phyloP scores from a whole-genome alignment of 2,888 invertebrate species.

The Priocnemis perturbator region DNA sequence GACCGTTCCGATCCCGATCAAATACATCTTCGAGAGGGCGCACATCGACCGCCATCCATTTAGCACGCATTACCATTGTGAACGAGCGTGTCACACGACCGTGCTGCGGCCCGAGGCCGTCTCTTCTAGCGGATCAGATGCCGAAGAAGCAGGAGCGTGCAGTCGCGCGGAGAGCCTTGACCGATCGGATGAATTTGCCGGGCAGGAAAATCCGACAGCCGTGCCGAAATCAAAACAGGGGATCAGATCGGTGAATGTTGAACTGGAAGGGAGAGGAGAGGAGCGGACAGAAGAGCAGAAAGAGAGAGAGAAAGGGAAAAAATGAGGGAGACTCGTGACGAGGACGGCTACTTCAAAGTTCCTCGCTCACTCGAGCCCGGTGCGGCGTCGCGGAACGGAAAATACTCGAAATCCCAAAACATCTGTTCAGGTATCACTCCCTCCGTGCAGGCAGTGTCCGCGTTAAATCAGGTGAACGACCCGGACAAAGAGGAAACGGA shows the following conservation, averaged over 20 bases:
- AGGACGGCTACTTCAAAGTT: slow-evolving; percentile 65
- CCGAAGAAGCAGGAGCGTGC: not conserved
- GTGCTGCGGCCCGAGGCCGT: not conserved
- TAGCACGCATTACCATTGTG: no score
- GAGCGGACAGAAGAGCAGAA: slow-evolving; percentile 14
- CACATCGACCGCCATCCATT: no score
- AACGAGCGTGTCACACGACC: not conserved
- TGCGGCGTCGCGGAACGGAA: slow-evolving; percentile 64
- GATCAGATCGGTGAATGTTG: no score
- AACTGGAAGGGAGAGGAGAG: not conserved
- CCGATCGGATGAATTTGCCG: slow-evolving; percentile 1
- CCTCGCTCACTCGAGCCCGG: slow-evolving; percentile 58
- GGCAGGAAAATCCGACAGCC: slow-evolving; percentile 47
- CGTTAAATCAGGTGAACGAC: slow-evolving; percentile 72
- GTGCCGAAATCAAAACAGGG: slow-evolving; percentile 32
- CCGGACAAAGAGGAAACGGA: slow-evolving; percentile 53
- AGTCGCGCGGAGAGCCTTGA: not conserved
- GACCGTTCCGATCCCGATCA: no score
- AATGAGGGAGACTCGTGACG: not conserved
- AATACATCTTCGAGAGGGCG: no score
- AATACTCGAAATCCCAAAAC: slow-evolving; percentile 65
- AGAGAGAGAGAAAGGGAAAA: not conserved
- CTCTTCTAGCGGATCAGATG: not conserved
- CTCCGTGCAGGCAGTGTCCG: slow-evolving; percentile 58
- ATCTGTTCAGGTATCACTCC: slow-evolving; percentile 74